Conservation (phyloP, 37 sponge, comb jelly and placozoan species). For the Hexactinellida sp. region DNA sequence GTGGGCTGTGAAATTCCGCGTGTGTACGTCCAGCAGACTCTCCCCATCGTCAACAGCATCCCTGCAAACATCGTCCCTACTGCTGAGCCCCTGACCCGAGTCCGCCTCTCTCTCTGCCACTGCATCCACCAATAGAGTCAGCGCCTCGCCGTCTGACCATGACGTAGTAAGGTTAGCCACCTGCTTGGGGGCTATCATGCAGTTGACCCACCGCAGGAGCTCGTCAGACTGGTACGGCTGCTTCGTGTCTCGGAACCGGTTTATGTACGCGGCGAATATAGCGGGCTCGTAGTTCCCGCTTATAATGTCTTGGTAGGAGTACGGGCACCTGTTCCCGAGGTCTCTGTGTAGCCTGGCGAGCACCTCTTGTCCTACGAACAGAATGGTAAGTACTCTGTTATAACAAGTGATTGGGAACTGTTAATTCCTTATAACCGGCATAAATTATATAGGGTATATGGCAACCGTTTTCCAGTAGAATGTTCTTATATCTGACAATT, state of each 20-base stretch:
- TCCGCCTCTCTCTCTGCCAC: not conserved
- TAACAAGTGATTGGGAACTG: not conserved
- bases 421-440: not conserved
- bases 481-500: too few species aligned
- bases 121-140: not conserved
- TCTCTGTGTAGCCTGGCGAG: not conserved
- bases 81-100: not conserved
- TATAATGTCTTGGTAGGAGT: not conserved
- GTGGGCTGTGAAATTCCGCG: constrained; percentile 1
- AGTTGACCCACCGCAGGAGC: not conserved
- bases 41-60: not conserved
- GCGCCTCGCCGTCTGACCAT: not conserved
- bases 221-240: not conserved
- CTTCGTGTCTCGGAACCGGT: not conserved
- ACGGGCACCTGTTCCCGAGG: not conserved
- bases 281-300: not conserved
- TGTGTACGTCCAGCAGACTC: not conserved
- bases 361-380: not conserved
- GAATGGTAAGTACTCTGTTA: too few species aligned
- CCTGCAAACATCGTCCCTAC: not conserved
- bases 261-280: not conserved
- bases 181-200: not conserved
- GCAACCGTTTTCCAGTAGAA: too few species aligned
- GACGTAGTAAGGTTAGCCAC: not conserved
- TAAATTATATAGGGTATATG: not conserved